Percentiles rank a stretch among this genome's conserved stretches.
Evolutionary conservation across 2,797 vertebrate genomes (phyloP).

Genomic region (Oreochromis mossambicus): DNA sequence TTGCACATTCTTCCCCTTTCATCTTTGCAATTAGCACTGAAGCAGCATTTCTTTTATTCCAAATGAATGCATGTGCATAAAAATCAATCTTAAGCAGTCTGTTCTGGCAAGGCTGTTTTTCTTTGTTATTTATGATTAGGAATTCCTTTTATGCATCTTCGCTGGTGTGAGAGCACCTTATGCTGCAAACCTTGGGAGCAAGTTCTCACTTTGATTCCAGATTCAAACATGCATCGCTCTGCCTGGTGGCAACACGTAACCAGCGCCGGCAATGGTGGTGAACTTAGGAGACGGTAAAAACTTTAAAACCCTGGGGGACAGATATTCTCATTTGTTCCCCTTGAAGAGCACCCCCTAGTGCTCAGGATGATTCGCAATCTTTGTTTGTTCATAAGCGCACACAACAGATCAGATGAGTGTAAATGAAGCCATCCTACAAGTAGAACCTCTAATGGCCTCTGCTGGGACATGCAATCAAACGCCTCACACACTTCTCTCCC

Average conservation of each 20-base stretch:
- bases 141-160: slow-evolving; percentile 64
- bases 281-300: slow-evolving; percentile 5
- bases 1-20: slow-evolving; percentile 75
- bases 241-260: neutral
- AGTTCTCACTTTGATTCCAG: slow-evolving; percentile 25
- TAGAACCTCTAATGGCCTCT: slow-evolving; percentile 67
- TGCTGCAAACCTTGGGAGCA: slow-evolving; percentile 66
- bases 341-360: slow-evolving; percentile 69
- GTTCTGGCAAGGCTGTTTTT: slow-evolving; percentile 70
- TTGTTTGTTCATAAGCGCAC: slow-evolving; percentile 47
- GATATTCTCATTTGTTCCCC: neutral
- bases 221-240: neutral
- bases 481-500: slow-evolving; percentile 61
- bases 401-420: slow-evolving; percentile 58
- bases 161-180: slow-evolving; percentile 31
- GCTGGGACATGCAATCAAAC: slow-evolving; percentile 73
- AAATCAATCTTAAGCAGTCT: slow-evolving; percentile 73
- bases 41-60: slow-evolving; percentile 78
- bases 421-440: slow-evolving; percentile 63
- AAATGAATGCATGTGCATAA: slow-evolving; percentile 81
- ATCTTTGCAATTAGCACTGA: slow-evolving; percentile 80
- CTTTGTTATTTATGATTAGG: slow-evolving; percentile 79
- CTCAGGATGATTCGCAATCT: slow-evolving; percentile 40
- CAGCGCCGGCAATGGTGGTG: neutral
- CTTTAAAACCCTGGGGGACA: slow-evolving; percentile 7